Conservation (phyloP, 2,113 vertebrate species). For the Cottus gobio region DNA sequence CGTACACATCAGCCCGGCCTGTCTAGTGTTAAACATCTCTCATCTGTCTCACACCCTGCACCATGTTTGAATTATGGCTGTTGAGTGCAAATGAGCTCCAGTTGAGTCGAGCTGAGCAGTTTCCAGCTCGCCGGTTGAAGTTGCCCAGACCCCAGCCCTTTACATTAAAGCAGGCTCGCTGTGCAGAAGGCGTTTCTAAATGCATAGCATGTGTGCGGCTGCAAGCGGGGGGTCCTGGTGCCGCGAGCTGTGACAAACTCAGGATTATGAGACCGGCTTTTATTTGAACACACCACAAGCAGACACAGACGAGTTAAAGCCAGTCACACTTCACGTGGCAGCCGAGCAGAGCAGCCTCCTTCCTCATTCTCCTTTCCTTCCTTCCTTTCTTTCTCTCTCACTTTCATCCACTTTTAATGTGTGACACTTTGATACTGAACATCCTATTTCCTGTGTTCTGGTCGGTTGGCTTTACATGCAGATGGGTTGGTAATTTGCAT, state of each 20-base stretch:
- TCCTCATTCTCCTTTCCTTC: conserved; percentile 15
- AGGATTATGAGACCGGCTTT: conserved; percentile 68
- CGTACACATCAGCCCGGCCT: conserved; percentile 13
- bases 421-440: conserved; percentile 78
- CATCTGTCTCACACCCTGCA: conserved; percentile 35
- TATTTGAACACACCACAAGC: conserved; percentile 63
- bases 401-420: conserved; percentile 73
- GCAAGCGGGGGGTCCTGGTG: conserved; percentile 54
- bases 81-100: conserved; percentile 61
- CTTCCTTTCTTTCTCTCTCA: conserved; percentile 40
- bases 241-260: conserved; percentile 67
- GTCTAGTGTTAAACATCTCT: conserved; percentile 45
- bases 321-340: conserved; percentile 70
- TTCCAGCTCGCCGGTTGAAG: conserved; percentile 37
- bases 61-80: conserved; percentile 48
- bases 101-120: conserved; percentile 44
- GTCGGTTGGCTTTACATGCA: conserved; percentile 72
- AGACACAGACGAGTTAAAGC: conserved; percentile 57
- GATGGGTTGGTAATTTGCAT: conserved; percentile 75
- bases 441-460: conserved; percentile 73
- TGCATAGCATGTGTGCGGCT: conserved; percentile 42
- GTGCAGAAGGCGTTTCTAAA: conserved; percentile 54
- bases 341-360: conserved; percentile 43
- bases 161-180: conserved; percentile 48
- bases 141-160: conserved; percentile 53